These are phyloP conservation scores for Herpailurus yagouaroundi DNA, from an alignment of 2,113 vertebrate species.

Conservation along the genomic window DNA sequence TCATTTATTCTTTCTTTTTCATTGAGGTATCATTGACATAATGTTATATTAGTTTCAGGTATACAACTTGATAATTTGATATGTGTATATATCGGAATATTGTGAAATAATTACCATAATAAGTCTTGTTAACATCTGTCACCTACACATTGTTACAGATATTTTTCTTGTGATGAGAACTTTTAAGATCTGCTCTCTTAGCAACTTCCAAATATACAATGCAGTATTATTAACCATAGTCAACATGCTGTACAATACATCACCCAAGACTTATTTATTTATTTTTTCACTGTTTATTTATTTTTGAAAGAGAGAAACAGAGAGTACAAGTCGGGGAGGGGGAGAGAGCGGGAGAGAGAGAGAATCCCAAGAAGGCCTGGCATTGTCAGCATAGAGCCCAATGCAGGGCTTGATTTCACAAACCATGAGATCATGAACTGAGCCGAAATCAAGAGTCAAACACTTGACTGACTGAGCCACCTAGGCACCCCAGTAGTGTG, in stretches of 20 bases:
- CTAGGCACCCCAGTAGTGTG: too few species aligned
- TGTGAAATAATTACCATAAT: neutral
- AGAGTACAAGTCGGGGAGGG: too few species aligned
- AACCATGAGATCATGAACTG: too few species aligned
- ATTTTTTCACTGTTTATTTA: too few species aligned
- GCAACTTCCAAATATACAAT: neutral
- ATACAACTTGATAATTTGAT: neutral
- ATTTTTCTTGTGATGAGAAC: neutral
- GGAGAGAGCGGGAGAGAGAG: too few species aligned
- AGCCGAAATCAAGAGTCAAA: too few species aligned
- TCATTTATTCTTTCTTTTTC: neutral
- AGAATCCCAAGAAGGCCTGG: too few species aligned
- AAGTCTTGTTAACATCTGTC: neutral
- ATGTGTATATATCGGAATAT: neutral
- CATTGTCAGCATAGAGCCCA: too few species aligned
- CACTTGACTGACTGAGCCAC: too few species aligned
- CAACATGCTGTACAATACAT: neutral
- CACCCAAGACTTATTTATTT: neutral
- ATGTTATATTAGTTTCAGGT: neutral
- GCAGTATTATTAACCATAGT: neutral
- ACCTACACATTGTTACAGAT: neutral
- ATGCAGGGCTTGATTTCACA: too few species aligned
- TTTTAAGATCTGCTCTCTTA: neutral
- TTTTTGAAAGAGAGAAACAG: too few species aligned
- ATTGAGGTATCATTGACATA: neutral